phyloP scores from a whole-genome alignment of 2,113 vertebrate species.

The Psophia crepitans region DNA sequence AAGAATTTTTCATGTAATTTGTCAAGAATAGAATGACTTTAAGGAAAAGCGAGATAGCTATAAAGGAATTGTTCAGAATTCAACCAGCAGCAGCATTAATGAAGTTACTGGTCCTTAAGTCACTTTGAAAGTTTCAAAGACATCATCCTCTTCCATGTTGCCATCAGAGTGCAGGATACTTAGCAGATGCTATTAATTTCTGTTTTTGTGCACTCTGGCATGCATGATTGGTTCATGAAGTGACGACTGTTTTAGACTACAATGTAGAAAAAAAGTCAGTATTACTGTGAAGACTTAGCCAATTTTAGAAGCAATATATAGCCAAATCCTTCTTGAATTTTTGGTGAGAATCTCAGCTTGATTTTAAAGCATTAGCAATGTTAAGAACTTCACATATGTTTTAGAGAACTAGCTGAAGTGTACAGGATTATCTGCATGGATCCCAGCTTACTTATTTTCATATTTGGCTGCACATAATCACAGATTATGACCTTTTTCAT shows the following conservation, averaged over 20 bases:
- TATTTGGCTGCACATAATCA: background rate
- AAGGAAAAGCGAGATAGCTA: background rate
- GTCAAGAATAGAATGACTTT: background rate
- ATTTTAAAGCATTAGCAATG: conserved; percentile 10
- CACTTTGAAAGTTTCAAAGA: background rate
- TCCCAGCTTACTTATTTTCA: background rate
- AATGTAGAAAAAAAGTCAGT: background rate
- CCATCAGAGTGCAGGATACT: background rate
- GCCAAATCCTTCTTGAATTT: background rate
- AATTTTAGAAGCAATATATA: conserved; percentile 21
- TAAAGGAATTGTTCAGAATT: background rate
- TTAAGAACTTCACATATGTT: conserved; percentile 7
- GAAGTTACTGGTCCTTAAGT: background rate
- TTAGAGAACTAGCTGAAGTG: background rate
- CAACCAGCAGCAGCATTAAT: background rate
- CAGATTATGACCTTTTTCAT: background rate
- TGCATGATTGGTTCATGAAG: background rate
- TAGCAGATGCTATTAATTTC: background rate
- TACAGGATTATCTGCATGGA: background rate
- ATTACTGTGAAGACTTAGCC: background rate
- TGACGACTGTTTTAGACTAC: background rate
- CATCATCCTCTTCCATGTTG: background rate
- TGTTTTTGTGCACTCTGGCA: background rate
- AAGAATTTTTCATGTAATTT: background rate
- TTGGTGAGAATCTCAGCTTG: background rate